Conservation (phyloP, 1,140 invertebrate species). For the Hestina assimilis region DNA sequence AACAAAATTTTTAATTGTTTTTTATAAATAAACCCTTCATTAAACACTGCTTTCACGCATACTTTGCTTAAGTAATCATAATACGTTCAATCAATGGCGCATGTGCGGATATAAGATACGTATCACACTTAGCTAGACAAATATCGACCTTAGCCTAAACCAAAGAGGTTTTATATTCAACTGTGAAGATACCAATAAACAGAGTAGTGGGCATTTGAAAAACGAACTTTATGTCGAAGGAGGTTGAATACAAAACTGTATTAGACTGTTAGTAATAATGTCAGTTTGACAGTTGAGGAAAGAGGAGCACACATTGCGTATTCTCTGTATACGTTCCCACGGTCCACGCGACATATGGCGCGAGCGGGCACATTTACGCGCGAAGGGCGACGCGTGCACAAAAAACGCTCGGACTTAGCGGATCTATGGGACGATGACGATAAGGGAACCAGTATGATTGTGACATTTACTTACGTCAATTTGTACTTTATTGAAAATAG, state of each 20-base stretch:
- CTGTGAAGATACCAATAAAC: slow-evolving; percentile 6
- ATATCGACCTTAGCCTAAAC: slow-evolving; percentile 15
- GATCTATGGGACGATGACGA: slow-evolving; percentile 51
- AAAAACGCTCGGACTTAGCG: slow-evolving; percentile 67
- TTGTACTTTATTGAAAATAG: not conserved
- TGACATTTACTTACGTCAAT: not conserved
- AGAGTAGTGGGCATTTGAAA: slow-evolving; percentile 24
- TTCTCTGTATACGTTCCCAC: slow-evolving; percentile 63
- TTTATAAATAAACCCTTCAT: slow-evolving; percentile 35
- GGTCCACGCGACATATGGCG: slow-evolving; percentile 74
- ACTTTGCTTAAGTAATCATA: slow-evolving; percentile 57
- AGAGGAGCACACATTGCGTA: slow-evolving; percentile 65
- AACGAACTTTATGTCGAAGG: slow-evolving; percentile 31
- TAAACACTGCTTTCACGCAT: slow-evolving; percentile 54
- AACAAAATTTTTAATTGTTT: not conserved
- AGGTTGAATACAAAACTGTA: too few species aligned
- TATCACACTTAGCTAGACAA: not conserved
- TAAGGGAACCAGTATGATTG: not conserved
- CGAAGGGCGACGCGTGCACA: slow-evolving; percentile 69
- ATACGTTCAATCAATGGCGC: slow-evolving; percentile 59
- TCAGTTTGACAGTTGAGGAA: slow-evolving; percentile 57
- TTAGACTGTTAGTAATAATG: too few species aligned
- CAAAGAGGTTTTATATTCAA: slow-evolving; percentile 6
- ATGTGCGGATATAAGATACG: slow-evolving; percentile 42
- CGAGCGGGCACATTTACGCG: slow-evolving; percentile 64